A percentile compares a stretch with the other conserved stretches of the same genome.
These are phyloP conservation scores for Iselma pallidipennis DNA, from an alignment of 2,888 invertebrate genomes.

Conservation along the genomic window DNA sequence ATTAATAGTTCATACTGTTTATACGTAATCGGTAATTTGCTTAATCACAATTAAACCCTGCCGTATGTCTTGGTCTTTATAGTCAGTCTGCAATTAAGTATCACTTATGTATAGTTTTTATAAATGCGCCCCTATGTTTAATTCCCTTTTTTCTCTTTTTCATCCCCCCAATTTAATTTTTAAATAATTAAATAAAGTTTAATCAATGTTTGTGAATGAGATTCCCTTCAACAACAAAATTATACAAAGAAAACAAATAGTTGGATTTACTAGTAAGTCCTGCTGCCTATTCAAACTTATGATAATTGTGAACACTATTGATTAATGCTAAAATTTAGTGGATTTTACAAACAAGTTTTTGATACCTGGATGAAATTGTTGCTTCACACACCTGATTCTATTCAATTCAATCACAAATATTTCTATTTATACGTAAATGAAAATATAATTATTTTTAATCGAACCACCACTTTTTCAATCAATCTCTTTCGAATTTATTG, in stretches of 20 bases:
- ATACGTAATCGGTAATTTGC: too few relatives aligned
- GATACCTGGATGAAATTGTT: neutral
- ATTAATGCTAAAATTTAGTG: neutral
- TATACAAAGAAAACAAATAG: neutral
- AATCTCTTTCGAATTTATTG: neutral
- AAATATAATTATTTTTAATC: too few relatives aligned
- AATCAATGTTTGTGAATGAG: too few relatives aligned
- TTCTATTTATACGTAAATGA: too few relatives aligned
- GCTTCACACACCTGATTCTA: neutral
- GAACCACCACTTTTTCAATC: neutral
- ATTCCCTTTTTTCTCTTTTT: too few relatives aligned
- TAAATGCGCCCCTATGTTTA: too few relatives aligned
- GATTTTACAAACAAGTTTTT: neutral
- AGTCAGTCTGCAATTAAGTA: slow-evolving; percentile 17
- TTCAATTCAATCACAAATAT: neutral
- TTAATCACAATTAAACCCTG: too few relatives aligned
- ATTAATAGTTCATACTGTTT: too few relatives aligned
- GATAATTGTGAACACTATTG: neutral
- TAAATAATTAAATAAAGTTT: too few relatives aligned
- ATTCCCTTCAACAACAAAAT: neutral
- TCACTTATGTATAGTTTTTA: slow-evolving; percentile 2
- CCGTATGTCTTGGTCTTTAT: too few relatives aligned
- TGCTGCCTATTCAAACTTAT: neutral
- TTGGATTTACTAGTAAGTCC: slow-evolving; percentile 1
- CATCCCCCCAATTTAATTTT: too few relatives aligned